A percentile compares a stretch with the other conserved stretches of the same genome.
These are phyloP conservation scores for Sisor rabdophorus DNA, from an alignment of 2,113 vertebrate species.

Conservation along the genomic window DNA sequence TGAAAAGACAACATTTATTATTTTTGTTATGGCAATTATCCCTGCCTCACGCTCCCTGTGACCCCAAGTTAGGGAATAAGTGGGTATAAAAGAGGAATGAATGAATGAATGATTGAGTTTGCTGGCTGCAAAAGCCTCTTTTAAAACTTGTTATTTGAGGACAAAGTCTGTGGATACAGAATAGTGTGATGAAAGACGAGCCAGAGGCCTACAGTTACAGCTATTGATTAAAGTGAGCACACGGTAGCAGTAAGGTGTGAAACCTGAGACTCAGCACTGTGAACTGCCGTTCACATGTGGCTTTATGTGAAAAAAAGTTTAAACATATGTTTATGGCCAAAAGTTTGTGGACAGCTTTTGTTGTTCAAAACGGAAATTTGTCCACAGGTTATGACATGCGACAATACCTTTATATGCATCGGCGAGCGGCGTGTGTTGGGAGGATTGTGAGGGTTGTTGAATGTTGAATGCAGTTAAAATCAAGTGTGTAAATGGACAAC, in stretches of 20 bases:
- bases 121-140: not conserved
- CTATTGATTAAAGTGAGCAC: slow-evolving; percentile 42
- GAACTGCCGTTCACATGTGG: slow-evolving; percentile 28
- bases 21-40: not conserved
- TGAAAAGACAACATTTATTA: not conserved
- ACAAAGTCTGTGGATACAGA: slow-evolving; percentile 19
- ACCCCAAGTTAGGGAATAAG: too few relatives aligned
- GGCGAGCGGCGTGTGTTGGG: too few relatives aligned
- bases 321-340: not conserved
- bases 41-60: too few relatives aligned
- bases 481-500: too few relatives aligned
- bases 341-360: too few relatives aligned
- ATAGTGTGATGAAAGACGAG: slow-evolving; percentile 20
- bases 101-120: too few relatives aligned
- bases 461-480: too few relatives aligned
- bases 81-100: too few relatives aligned
- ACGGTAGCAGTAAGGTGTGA: slow-evolving; percentile 18
- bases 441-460: too few relatives aligned
- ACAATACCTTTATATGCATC: too few relatives aligned
- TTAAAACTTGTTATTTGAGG: slow-evolving; percentile 7
- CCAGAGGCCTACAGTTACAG: slow-evolving; percentile 37
- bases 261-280: slow-evolving; percentile 18
- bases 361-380: too few relatives aligned
- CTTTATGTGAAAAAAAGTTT: not conserved
- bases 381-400: too few relatives aligned